These are phyloP conservation scores for Siderastrea radians DNA, from an alignment of 92 coral and sea anemone species.

Conservation along the genomic window DNA sequence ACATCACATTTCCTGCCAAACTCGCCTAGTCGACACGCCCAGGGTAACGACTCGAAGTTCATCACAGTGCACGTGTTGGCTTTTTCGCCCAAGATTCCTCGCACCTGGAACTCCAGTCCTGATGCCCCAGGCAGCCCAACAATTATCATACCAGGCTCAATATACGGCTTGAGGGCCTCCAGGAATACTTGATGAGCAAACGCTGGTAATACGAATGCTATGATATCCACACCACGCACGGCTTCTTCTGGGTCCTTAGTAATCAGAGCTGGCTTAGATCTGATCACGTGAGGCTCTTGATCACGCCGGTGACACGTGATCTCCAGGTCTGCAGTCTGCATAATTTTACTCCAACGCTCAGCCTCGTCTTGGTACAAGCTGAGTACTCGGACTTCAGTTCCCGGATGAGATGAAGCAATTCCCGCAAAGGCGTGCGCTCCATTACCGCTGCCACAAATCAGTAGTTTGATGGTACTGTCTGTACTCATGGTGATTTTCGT, in stretches of 20 bases:
- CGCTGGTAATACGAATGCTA: conserved; percentile 76
- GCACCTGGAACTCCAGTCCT: conserved; percentile 76
- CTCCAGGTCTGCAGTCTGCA: conserved; percentile 47
- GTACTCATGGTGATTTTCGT: background rate
- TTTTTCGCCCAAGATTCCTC: conserved; percentile 63
- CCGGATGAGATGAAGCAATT: conserved; percentile 60
- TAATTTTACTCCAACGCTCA: conserved; percentile 66
- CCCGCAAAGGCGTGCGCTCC: conserved; percentile 75
- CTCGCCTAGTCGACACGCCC: conserved; percentile 75
- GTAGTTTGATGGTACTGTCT: conserved; percentile 24
- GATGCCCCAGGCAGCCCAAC: conserved; percentile 79
- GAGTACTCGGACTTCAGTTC: conserved; percentile 66
- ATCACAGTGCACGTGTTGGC: conserved; percentile 50
- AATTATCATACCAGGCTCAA: conserved; percentile 75
- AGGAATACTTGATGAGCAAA: conserved; percentile 76
- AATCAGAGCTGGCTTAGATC: conserved; percentile 54
- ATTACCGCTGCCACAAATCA: conserved; percentile 71
- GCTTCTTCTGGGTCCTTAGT: conserved; percentile 77
- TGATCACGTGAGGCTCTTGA: conserved; percentile 23
- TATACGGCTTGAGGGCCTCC: conserved; percentile 63
- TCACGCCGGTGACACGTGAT: conserved; percentile 47
- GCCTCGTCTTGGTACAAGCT: conserved; percentile 74
- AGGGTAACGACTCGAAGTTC: conserved; percentile 76
- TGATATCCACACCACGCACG: conserved; percentile 76
- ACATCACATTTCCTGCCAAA: conserved; percentile 70